Percentiles rank a stretch among this genome's conserved stretches.
Conservation (phyloP, 2,113 vertebrate species). For the Corythoichthys haematopterus region DNA sequence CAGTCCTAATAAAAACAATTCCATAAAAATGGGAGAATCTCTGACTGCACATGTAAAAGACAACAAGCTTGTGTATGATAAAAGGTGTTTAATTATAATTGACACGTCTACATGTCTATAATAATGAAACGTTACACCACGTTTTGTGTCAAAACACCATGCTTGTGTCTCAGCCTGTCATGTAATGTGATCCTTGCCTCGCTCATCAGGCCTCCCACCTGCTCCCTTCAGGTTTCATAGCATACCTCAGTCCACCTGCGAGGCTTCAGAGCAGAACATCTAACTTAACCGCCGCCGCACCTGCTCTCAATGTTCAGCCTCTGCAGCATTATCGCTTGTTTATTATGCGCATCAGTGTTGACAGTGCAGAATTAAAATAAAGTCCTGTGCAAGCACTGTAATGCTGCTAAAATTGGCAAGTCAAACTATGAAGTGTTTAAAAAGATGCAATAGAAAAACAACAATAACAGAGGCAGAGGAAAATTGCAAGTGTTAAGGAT, state of each 20-base stretch:
- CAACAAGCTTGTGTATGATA: background rate
- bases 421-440: background rate
- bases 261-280: conserved; percentile 30
- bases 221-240: conserved; percentile 43
- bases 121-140: conserved; percentile 18
- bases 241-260: conserved; percentile 38
- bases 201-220: conserved; percentile 35
- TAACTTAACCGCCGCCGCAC: background rate
- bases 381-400: conserved; percentile 25
- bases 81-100: background rate
- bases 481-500: background rate
- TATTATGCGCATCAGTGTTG: conserved; percentile 35
- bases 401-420: conserved; percentile 1
- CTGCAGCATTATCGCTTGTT: conserved; percentile 39
- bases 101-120: background rate
- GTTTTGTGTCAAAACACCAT: conserved; percentile 22
- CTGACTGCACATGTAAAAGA: background rate
- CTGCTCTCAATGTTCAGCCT: conserved; percentile 40
- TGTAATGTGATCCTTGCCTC: conserved; percentile 43
- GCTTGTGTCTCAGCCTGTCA: conserved; percentile 18
- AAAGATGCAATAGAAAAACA: background rate
- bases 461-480: background rate
- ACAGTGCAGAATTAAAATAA: conserved; percentile 41
- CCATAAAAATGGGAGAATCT: no score
- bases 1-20: no score